phyloP scores from a whole-genome alignment of 1,140 invertebrate species.

The Drosophila guanche region DNA sequence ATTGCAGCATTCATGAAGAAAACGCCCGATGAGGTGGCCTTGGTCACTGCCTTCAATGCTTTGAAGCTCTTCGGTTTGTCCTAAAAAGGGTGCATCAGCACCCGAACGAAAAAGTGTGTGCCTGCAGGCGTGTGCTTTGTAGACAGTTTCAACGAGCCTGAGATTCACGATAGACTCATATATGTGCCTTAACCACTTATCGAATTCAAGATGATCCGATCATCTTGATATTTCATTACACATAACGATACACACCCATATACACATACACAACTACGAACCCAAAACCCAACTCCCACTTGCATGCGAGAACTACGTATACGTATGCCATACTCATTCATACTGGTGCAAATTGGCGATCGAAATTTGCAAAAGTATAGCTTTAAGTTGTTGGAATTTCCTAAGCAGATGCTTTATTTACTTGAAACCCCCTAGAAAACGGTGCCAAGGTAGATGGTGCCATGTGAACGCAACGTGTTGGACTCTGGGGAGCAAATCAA shows the following conservation, averaged over 20 bases:
- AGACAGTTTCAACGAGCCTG: constrained; percentile 60
- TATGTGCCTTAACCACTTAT: constrained; percentile 75
- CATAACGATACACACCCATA: constrained; percentile 18
- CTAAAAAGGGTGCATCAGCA: constrained; percentile 79
- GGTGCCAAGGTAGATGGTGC: constrained; percentile 73
- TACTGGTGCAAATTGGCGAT: constrained; percentile 52
- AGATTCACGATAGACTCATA: constrained; percentile 73
- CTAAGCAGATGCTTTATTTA: constrained; percentile 54
- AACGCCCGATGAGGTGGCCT: constrained; percentile 94
- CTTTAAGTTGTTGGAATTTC: constrained; percentile 71
- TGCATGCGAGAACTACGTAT: constrained; percentile 64
- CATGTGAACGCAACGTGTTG: constrained; percentile 24
- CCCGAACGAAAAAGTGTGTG: constrained; percentile 51
- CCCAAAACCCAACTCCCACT: constrained; percentile 38
- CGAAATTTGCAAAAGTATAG: constrained; percentile 60
- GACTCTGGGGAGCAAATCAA: constrained; percentile 32
- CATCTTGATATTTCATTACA: constrained; percentile 30
- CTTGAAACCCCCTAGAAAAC: constrained; percentile 22
- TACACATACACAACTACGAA: constrained; percentile 41
- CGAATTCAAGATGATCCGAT: constrained; percentile 66
- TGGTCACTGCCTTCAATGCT: constrained; percentile 96
- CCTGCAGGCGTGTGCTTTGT: constrained; percentile 25
- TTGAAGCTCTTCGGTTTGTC: constrained; percentile 95
- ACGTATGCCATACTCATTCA: constrained; percentile 39
- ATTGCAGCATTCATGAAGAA: constrained; percentile 95